phyloP scores from a whole-genome alignment of 1,140 invertebrate genomes.

The Neomicropteryx cornuta region DNA sequence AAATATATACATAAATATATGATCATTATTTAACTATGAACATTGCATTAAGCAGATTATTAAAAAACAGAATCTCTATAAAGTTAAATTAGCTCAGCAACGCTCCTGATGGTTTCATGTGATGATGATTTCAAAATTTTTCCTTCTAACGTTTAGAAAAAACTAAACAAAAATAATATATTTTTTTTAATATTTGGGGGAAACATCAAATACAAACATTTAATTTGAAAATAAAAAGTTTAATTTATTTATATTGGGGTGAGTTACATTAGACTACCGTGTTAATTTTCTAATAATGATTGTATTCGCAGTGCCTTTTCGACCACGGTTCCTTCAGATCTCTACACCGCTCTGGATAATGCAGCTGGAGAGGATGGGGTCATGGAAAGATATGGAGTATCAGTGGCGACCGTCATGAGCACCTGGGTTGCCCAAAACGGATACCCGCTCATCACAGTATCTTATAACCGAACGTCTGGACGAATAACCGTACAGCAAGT shows the following conservation, averaged over 20 bases:
- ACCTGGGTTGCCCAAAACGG: slow-evolving; percentile 60
- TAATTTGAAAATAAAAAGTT: not conserved
- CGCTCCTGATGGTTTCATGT: too few species aligned
- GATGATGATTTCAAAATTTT: too few species aligned
- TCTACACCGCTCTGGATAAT: slow-evolving; percentile 53
- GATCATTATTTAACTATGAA: too few species aligned
- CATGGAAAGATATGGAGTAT: slow-evolving; percentile 21
- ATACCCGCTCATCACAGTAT: slow-evolving; percentile 53
- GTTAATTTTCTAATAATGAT: slow-evolving; percentile 1
- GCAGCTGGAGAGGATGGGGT: slow-evolving; percentile 32
- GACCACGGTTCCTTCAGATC: slow-evolving; percentile 52
- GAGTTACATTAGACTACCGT: not conserved
- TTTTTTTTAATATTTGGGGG: not conserved
- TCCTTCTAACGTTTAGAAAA: too few species aligned
- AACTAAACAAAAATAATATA: too few species aligned
- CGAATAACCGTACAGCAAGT: slow-evolving; percentile 36
- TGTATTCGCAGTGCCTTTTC: slow-evolving; percentile 25
- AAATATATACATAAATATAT: too few species aligned
- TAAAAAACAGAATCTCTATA: too few species aligned
- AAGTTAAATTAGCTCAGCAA: too few species aligned
- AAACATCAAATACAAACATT: not conserved
- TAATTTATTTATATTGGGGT: not conserved
- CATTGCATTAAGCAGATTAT: too few species aligned
- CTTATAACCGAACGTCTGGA: slow-evolving; percentile 30
- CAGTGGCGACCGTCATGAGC: slow-evolving; percentile 43